Conservation (phyloP, 2,113 vertebrate species). For the Salvelinus sp. region DNA sequence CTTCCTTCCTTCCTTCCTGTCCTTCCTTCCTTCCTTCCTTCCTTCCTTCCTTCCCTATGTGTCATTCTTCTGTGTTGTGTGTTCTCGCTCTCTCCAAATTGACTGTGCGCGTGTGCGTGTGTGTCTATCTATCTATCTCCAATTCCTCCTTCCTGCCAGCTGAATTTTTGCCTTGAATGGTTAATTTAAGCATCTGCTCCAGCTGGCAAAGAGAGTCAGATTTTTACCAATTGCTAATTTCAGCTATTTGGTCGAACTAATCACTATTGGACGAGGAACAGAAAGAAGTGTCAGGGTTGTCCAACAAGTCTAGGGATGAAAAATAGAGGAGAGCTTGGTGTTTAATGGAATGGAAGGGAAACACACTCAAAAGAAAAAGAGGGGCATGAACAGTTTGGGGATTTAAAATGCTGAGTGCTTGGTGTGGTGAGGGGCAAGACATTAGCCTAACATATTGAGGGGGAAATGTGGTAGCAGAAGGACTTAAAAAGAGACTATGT, state of each 20-base stretch:
- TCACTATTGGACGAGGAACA: slow-evolving; percentile 70
- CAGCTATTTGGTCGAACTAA: slow-evolving; percentile 76
- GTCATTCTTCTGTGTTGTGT: too few species aligned
- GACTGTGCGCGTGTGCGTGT: too few species aligned
- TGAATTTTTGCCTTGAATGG: slow-evolving; percentile 56
- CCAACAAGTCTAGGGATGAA: too few species aligned
- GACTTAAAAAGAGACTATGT: too few species aligned
- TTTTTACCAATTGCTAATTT: slow-evolving; percentile 72
- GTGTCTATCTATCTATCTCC: slow-evolving; percentile 26
- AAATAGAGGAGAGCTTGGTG: neutral
- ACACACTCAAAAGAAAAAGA: neutral
- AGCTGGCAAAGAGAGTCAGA: slow-evolving; percentile 69
- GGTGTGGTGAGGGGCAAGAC: neutral
- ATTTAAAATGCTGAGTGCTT: too few species aligned
- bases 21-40: slow-evolving; percentile 16
- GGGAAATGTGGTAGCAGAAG: neutral
- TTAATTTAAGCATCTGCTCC: slow-evolving; percentile 79
- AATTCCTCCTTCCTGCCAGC: slow-evolving; percentile 54
- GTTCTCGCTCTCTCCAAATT: too few species aligned
- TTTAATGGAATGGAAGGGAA: neutral
- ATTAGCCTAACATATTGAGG: neutral
- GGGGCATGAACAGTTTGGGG: too few species aligned
- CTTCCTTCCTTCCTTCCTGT: too few species aligned
- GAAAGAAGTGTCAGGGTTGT: slow-evolving; percentile 28
- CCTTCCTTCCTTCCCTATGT: slow-evolving; percentile 35